phyloP scores from a whole-genome alignment of 2,113 vertebrate species.

The Psophia crepitans region DNA sequence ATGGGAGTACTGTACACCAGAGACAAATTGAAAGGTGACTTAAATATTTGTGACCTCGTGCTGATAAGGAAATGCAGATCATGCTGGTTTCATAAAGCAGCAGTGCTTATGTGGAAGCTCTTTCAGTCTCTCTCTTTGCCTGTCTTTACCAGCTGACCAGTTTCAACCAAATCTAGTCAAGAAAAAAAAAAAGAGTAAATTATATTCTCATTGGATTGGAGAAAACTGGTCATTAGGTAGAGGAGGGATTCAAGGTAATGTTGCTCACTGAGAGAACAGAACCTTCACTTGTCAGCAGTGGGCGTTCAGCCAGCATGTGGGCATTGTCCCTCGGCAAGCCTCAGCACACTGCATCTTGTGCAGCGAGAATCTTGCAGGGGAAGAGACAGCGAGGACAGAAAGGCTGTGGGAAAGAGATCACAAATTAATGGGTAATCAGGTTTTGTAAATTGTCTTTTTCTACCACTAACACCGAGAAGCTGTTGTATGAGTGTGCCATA shows the following conservation, averaged over 20 bases:
- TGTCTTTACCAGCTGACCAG: not conserved
- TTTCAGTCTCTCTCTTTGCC: not conserved
- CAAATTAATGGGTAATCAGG: not conserved
- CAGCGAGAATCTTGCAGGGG: not conserved
- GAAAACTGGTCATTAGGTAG: not conserved
- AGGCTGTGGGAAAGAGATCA: not conserved
- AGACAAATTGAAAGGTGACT: slow-evolving; percentile 88
- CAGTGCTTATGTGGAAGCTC: not conserved
- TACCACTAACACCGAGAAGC: not conserved
- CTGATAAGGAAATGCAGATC: not conserved
- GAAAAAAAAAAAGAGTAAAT: not conserved
- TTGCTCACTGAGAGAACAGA: not conserved
- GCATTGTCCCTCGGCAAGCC: not conserved
- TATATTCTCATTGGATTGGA: not conserved
- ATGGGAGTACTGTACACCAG: slow-evolving; percentile 91
- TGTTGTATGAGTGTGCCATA: not conserved
- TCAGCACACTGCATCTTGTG: not conserved
- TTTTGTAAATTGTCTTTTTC: not conserved
- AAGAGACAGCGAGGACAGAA: not conserved
- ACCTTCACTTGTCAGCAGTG: not conserved
- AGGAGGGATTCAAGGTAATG: not conserved
- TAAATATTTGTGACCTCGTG: not conserved
- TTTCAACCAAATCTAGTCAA: not conserved
- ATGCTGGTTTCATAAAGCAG: not conserved
- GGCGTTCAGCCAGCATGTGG: not conserved